phyloP scores from a whole-genome alignment of 1,140 invertebrate genomes.

The Philopotamus ludificatus region DNA sequence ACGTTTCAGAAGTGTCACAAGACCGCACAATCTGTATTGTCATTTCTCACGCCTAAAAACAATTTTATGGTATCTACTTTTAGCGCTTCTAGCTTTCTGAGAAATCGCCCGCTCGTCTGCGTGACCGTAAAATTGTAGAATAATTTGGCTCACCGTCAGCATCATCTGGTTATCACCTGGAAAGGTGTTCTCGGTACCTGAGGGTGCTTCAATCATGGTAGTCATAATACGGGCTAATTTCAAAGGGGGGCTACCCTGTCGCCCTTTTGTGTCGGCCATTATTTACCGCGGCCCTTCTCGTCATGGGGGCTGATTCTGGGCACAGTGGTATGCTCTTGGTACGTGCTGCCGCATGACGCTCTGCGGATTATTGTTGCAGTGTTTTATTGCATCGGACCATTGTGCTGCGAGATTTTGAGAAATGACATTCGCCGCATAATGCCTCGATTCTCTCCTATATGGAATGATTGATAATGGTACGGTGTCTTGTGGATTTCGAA shows the following conservation, averaged over 20 bases:
- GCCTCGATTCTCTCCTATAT: background rate
- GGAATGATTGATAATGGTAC: conserved; percentile 8
- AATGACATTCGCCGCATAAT: background rate
- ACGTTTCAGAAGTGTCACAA: too few relatives aligned
- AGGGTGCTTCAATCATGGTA: background rate
- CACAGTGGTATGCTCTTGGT: conserved; percentile 1
- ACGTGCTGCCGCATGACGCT: conserved; percentile 28
- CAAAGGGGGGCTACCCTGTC: conserved; percentile 9
- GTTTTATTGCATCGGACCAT: conserved; percentile 24
- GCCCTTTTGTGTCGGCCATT: conserved; percentile 8
- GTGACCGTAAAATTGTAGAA: conserved; percentile 21
- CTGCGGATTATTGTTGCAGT: conserved; percentile 24
- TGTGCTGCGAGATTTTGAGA: conserved; percentile 8
- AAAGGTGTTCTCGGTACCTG: conserved; percentile 1
- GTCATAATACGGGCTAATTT: conserved; percentile 22
- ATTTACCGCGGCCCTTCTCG: background rate
- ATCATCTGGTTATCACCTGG: conserved; percentile 3
- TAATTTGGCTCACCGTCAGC: background rate
- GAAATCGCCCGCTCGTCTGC: too few relatives aligned
- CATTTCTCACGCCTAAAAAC: too few relatives aligned
- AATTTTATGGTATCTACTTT: too few relatives aligned
- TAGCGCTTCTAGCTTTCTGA: too few relatives aligned
- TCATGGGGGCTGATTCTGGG: conserved; percentile 6
- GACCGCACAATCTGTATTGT: too few relatives aligned
- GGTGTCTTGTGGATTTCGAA: background rate